phyloP scores from a whole-genome alignment of 2,888 invertebrate genomes.

The Clunio marinus region DNA sequence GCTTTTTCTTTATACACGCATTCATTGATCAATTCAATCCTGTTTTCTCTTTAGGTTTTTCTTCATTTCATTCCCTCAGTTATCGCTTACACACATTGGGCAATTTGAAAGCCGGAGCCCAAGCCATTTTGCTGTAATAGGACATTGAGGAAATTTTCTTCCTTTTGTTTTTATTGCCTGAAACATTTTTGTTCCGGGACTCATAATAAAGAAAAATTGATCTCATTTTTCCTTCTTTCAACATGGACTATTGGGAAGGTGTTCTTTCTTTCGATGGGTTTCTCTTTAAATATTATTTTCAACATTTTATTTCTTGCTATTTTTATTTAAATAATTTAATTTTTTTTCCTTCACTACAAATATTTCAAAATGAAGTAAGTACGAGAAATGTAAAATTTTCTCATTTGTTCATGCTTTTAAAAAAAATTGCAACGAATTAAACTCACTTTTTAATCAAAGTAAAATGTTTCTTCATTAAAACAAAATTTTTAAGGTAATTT shows the following conservation, averaged over 20 bases:
- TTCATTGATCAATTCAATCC: constrained; percentile 25
- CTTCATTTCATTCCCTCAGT: constrained; percentile 1
- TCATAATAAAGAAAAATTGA: constrained; percentile 15
- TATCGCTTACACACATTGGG: neutral
- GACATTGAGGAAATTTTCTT: constrained; percentile 16
- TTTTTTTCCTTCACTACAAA: too few species aligned
- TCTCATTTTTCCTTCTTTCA: constrained; percentile 8
- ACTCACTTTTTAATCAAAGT: too few species aligned
- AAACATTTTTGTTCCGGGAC: constrained; percentile 8
- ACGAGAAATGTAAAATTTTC: too few species aligned
- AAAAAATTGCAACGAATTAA: too few species aligned
- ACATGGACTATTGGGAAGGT: neutral
- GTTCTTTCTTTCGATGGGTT: neutral
- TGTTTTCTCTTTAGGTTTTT: neutral
- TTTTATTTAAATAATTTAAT: too few species aligned
- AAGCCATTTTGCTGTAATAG: neutral
- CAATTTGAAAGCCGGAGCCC: too few species aligned
- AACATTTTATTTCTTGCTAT: too few species aligned
- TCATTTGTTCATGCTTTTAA: too few species aligned
- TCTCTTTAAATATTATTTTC: too few species aligned
- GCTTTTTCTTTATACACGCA: neutral
- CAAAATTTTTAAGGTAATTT: too few species aligned
- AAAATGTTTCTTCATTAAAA: too few species aligned
- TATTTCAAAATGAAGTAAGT: too few species aligned
- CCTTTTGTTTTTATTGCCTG: constrained; percentile 19